phyloP scores from a whole-genome alignment of 1,140 invertebrate genomes.

The Lepidostoma basale region DNA sequence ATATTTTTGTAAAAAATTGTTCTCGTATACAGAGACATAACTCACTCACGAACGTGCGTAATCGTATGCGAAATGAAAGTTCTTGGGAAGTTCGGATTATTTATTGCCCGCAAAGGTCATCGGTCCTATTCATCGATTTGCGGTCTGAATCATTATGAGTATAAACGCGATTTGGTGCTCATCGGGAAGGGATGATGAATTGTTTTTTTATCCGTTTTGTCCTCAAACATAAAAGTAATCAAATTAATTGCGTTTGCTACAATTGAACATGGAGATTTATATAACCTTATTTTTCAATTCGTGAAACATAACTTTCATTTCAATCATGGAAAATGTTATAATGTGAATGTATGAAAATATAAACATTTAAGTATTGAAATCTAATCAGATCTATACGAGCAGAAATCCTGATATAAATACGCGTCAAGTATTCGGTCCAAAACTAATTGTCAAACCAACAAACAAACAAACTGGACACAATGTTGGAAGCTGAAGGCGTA shows the following conservation, averaged over 20 bases:
- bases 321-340: no score
- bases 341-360: no score
- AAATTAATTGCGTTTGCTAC: neutral
- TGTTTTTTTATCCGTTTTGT: neutral
- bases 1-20: neutral
- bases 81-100: neutral
- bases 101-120: neutral
- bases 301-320: no score
- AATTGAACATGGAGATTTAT: no score
- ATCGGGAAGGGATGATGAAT: neutral
- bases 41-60: neutral
- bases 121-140: neutral
- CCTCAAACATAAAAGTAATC: neutral
- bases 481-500: no score
- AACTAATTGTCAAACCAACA: no score
- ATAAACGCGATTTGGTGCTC: neutral
- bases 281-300: no score
- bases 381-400: no score
- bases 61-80: slow-evolving; percentile 10
- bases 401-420: no score
- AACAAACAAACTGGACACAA: no score
- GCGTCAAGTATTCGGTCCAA: no score
- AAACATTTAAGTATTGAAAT: no score
- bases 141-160: neutral
- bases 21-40: neutral